Evolutionary conservation across 2,797 vertebrate species (phyloP), one percentile per base, ranked within the genome.

Genomic region (Cottoperca gobio): DNA sequence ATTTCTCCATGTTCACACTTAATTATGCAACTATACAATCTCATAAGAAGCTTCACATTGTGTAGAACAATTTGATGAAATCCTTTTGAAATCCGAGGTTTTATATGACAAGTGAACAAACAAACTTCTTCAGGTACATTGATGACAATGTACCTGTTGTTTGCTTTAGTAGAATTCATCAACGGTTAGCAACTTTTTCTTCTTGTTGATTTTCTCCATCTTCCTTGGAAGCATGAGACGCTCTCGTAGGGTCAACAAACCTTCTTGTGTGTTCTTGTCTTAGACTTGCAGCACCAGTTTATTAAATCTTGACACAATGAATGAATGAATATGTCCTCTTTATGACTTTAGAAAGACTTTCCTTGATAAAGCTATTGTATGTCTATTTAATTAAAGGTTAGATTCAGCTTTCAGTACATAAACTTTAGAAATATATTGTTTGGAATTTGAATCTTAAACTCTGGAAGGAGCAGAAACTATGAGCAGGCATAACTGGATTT

Each of bases 291-390:
- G 26, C 48, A 11, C 31, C 59, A 16, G 24, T 45, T 77, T 43
- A 49, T 54, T 62, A 35, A 54, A 55, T 70, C 35, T 67, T 39
- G n/a, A n/a, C n/a, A n/a, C n/a, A n/a, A n/a, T n/a, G n/a, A n/a
- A n/a, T n/a, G n/a, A n/a, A n/a, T n/a, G n/a, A n/a, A n/a, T n/a
- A n/a, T n/a, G n/a, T n/a, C 21, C 23, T 45, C 5, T 40, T 50
- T 21, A 7, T 43, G 21, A 59, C 19, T 39, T 60, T 46, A 23
- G 40, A 37, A 43, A 33, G 10, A 31, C 10, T 28, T 42, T 48
- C 28, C 40, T 50, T 3, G 3, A 5, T 40, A 17, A 12, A 28
- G 12, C 55, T 39, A n/a, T 16, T 72, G 11, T 21, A 2, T 23
- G 40, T 26, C n/a, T 24, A 11, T 23, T 42, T 3, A 23, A 33